These are phyloP conservation scores for Limnephilus auricula DNA, from an alignment of 2,888 invertebrate genomes.

Conservation along the genomic window DNA sequence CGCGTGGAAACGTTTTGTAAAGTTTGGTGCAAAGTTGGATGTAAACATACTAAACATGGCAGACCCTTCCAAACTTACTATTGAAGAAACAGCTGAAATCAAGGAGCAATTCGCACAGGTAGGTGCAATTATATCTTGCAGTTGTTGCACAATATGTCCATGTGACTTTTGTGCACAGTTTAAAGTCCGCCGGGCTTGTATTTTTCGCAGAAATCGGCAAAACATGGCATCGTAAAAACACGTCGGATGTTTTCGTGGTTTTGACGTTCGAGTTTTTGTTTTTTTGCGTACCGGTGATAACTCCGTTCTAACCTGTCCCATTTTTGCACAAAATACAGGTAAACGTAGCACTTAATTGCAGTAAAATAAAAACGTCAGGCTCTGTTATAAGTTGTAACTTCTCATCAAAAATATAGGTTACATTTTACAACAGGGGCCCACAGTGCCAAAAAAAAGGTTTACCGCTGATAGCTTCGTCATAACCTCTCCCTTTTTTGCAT, in stretches of 20 bases:
- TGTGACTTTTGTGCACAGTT: background rate
- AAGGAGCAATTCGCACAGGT: constrained; percentile 87
- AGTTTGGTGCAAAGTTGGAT: constrained; percentile 43
- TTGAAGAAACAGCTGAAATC: constrained; percentile 86
- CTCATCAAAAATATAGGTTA: background rate
- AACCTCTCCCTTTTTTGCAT: background rate
- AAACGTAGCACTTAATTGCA: background rate
- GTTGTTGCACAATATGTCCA: background rate
- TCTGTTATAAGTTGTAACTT: background rate
- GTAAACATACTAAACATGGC: constrained; percentile 56
- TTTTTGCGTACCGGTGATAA: background rate
- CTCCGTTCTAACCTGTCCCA: background rate
- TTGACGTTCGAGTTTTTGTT: constrained; percentile 26
- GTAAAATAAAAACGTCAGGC: background rate
- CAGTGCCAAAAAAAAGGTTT: background rate
- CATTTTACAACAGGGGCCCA: background rate
- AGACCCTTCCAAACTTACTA: constrained; percentile 72
- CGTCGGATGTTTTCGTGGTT: background rate
- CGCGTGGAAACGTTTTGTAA: constrained; percentile 48
- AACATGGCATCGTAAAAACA: constrained; percentile 20
- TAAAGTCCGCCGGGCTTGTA: background rate
- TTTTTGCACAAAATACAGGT: background rate
- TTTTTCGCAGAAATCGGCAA: constrained; percentile 21
- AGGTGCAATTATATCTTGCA: constrained; percentile 70
- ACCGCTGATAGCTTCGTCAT: background rate